Conservation (phyloP, 1,140 invertebrate genomes). For the Bombus difficillimus region DNA sequence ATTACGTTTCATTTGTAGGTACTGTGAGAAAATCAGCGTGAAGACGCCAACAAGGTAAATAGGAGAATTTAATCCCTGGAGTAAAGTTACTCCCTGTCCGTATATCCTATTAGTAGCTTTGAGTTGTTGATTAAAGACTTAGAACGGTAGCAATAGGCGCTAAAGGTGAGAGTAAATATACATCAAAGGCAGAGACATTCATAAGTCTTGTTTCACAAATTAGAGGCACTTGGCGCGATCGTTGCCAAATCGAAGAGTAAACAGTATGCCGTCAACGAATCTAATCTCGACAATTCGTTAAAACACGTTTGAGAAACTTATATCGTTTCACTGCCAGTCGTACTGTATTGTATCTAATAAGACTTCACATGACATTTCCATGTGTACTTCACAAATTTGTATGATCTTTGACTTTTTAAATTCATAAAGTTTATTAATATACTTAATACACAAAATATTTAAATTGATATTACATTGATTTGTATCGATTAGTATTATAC, state of each 20-base stretch:
- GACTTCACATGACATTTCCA: neutral
- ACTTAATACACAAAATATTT: no score
- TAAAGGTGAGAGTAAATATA: conserved; percentile 43
- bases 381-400: no score
- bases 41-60: conserved; percentile 1
- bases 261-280: neutral
- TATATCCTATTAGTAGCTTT: conserved; percentile 43
- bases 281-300: neutral
- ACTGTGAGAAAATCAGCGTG: neutral
- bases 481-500: no score
- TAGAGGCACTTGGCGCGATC: neutral
- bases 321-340: no score
- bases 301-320: neutral
- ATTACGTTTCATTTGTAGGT: conserved; percentile 9
- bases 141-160: conserved; percentile 21
- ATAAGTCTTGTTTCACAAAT: conserved; percentile 11
- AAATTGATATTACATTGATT: no score
- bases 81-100: conserved; percentile 11
- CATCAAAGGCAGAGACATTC: conserved; percentile 48
- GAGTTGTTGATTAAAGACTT: conserved; percentile 55
- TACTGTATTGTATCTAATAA: neutral
- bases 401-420: no score
- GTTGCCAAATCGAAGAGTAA: conserved; percentile 15
- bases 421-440: no score
- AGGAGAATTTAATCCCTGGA: neutral